Evolutionary conservation across 2,113 vertebrate species (phyloP), one percentile per base, ranked within the genome.

Genomic region (Leucopsar rothschildi): DNA sequence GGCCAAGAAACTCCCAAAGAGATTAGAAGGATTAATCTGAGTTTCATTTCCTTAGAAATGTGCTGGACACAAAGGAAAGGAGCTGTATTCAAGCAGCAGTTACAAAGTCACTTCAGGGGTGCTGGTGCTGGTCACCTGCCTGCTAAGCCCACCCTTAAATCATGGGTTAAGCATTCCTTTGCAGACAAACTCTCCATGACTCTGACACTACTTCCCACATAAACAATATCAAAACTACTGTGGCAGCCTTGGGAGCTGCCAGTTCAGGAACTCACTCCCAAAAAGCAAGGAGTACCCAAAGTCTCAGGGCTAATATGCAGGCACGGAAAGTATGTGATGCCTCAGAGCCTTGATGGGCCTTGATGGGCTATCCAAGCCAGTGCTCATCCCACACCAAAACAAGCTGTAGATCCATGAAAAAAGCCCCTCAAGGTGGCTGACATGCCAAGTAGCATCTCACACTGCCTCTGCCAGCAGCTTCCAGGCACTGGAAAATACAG

Each of bases 401-500:
- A 33, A 49, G 20, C n/a, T 66, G 31, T 15, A 95, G 40, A 80
- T 9, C 66, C 68, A 56, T 0, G 3, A 71, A 59, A 80, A 90
- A 84, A 75, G 19, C 13, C 59, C 22, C 35, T 5, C 0, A 27
- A 40, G 53, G 73, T 63, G 39, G 35, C 56, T 29, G 15, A 49
- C 65, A 82, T 1, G 1, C 63, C 2, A 2, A 82, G 55, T 50
- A 91, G 71, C 87, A 94, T 88, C 79, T 77, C 82, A 73, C 0
- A 1, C 15, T 44, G 24, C 50, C 45, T 90, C 71, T 9, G 20
- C 70, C 82, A 94, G 71, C 0, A 0, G 75, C 87, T 89, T 68
- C 69, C 82, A 93, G 79, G 77, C 29, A 0, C 50, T 92, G 94
- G 95, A 93, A 97, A 93, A 93, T 87, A 66, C 84, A 88, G 73